phyloP scores from a whole-genome alignment of 2,888 invertebrate genomes.

The Dysmachus trigonus region DNA sequence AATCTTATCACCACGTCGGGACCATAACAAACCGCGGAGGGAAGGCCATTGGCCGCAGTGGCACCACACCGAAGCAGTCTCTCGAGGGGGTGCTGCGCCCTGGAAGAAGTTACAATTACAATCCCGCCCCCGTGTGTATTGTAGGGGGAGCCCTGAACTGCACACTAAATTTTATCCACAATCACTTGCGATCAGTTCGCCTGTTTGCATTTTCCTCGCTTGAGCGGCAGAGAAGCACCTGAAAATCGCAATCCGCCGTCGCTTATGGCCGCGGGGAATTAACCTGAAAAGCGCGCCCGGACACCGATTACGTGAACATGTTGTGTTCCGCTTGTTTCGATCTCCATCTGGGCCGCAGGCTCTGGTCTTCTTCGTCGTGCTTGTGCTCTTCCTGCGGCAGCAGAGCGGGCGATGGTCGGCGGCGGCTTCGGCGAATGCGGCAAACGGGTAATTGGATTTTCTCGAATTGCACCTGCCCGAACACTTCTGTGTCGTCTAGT shows the following conservation, averaged over 20 bases:
- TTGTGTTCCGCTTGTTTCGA: not conserved
- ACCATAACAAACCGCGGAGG: constrained; percentile 5
- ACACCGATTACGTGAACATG: constrained; percentile 32
- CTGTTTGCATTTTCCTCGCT: not conserved
- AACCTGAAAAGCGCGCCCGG: constrained; percentile 9
- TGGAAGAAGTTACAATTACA: not conserved
- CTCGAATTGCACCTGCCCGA: not conserved
- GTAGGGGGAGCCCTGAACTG: not conserved
- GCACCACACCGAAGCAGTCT: not conserved
- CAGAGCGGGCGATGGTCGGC: not conserved
- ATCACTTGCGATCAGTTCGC: not conserved
- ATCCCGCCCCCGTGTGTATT: too few species aligned
- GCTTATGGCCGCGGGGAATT: not conserved
- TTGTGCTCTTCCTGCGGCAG: not conserved
- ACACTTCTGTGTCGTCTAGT: not conserved
- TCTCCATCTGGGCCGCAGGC: not conserved
- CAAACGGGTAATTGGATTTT: not conserved
- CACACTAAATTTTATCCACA: not conserved
- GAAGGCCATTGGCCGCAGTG: constrained; percentile 8
- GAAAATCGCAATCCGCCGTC: not conserved
- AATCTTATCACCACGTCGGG: constrained; percentile 27
- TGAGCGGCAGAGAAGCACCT: not conserved
- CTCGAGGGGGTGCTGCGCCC: not conserved
- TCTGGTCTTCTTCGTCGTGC: not conserved
- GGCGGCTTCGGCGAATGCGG: not conserved